phyloP scores from a whole-genome alignment of 1,140 invertebrate species.

The Calycopis cecrops region DNA sequence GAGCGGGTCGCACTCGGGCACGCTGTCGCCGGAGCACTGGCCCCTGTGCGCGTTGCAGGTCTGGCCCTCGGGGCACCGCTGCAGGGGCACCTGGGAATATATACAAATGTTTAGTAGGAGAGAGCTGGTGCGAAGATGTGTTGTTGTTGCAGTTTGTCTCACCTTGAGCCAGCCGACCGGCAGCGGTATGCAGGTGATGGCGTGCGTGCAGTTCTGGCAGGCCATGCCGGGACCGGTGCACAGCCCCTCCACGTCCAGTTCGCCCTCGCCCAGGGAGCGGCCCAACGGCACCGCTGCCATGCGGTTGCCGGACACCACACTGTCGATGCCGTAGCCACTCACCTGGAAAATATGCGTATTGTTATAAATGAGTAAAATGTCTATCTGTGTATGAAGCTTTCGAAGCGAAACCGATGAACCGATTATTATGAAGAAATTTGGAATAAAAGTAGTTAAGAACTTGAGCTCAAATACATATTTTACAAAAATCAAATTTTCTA shows the following conservation, averaged over 20 bases:
- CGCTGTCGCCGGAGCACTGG: slow-evolving; percentile 36
- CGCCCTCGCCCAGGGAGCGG: slow-evolving; percentile 44
- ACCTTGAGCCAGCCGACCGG: slow-evolving; percentile 61
- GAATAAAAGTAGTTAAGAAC: too few relatives aligned
- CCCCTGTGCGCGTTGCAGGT: slow-evolving; percentile 51
- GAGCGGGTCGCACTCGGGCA: slow-evolving; percentile 46
- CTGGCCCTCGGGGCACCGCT: slow-evolving; percentile 39
- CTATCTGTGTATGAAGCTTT: too few relatives aligned
- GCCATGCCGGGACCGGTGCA: slow-evolving; percentile 45
- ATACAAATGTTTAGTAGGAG: neutral
- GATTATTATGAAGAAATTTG: too few relatives aligned
- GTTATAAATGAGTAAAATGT: too few relatives aligned
- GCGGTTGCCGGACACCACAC: slow-evolving; percentile 51
- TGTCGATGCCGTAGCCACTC: slow-evolving; percentile 45
- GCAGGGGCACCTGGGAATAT: slow-evolving; percentile 44
- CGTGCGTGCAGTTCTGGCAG: slow-evolving; percentile 54
- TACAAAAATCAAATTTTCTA: too few relatives aligned
- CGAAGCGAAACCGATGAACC: too few relatives aligned
- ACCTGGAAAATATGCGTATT: slow-evolving; percentile 28
- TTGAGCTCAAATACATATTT: too few relatives aligned
- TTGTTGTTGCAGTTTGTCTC: slow-evolving; percentile 16
- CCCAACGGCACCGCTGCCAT: slow-evolving; percentile 59
- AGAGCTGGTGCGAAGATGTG: too few relatives aligned
- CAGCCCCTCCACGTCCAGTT: slow-evolving; percentile 58
- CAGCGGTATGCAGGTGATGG: slow-evolving; percentile 50